These are phyloP conservation scores for Macrocentrus cingulum DNA, from an alignment of 1,140 invertebrate species.

Conservation along the genomic window DNA sequence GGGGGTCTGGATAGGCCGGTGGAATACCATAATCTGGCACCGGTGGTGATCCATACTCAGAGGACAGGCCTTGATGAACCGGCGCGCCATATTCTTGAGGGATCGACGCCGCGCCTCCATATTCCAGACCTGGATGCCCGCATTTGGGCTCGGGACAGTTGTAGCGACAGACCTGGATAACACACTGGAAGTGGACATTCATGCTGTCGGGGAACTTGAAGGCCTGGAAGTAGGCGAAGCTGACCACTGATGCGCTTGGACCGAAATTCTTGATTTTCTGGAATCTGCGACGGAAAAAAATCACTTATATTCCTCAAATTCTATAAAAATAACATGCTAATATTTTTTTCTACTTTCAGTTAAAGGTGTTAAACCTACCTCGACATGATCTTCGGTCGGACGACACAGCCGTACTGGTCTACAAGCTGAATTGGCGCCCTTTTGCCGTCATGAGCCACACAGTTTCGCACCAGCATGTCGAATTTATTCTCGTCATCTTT, in stretches of 20 bases:
- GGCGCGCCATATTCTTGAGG: constrained; percentile 71
- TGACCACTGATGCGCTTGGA: constrained; percentile 88
- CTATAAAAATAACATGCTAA: not conserved
- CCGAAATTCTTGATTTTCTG: constrained; percentile 96
- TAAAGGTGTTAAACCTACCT: constrained; percentile 36
- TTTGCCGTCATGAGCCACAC: constrained; percentile 92
- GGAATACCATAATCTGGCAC: constrained; percentile 73
- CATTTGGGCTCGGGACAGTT: constrained; percentile 92
- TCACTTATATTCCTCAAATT: too few relatives aligned
- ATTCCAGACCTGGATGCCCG: constrained; percentile 69
- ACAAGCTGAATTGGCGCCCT: constrained; percentile 89
- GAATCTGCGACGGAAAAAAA: constrained; percentile 68
- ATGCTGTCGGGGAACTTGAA: constrained; percentile 97
- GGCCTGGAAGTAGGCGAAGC: constrained; percentile 94
- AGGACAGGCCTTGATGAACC: constrained; percentile 58
- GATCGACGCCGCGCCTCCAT: constrained; percentile 67
- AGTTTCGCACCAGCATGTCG: constrained; percentile 92
- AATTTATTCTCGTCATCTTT: constrained; percentile 96
- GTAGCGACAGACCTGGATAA: constrained; percentile 91
- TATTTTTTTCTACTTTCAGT: too few relatives aligned
- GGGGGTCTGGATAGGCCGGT: constrained; percentile 77
- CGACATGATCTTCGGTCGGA: constrained; percentile 90
- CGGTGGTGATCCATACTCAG: constrained; percentile 71
- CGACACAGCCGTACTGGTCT: constrained; percentile 89
- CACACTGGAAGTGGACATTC: constrained; percentile 97